Conservation (phyloP, 2,797 vertebrate species). For the Clamator glandarius region DNA sequence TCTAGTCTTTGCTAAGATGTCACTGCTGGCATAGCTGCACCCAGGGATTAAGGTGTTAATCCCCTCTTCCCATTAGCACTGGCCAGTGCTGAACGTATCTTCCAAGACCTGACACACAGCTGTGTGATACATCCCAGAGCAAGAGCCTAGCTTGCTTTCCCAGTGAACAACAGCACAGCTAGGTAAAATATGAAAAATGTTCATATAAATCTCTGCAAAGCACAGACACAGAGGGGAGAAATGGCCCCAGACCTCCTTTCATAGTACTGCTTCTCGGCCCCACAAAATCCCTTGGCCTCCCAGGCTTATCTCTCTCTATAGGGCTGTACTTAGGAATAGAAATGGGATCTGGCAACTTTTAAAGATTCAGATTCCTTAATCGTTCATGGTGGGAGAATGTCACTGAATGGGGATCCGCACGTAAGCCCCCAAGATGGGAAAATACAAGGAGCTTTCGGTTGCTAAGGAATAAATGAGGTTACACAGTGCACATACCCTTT, state of each 20-base stretch:
- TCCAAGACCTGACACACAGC: neutral
- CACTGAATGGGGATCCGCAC: constrained; percentile 40
- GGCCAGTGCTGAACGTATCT: neutral
- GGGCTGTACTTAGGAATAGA: constrained; percentile 55
- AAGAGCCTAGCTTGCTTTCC: neutral
- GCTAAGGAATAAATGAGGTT: constrained; percentile 71
- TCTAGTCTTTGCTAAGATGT: neutral
- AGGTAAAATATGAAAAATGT: neutral
- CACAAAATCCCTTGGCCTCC: constrained; percentile 39
- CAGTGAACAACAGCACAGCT: neutral
- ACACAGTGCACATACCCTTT: constrained; percentile 38
- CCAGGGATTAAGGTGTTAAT: neutral
- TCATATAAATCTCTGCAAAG: constrained; percentile 1
- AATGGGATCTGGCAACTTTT: constrained; percentile 66
- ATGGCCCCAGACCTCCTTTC: constrained; percentile 5
- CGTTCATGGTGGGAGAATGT: constrained; percentile 70
- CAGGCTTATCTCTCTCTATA: constrained; percentile 9
- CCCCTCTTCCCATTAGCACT: neutral
- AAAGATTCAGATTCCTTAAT: constrained; percentile 70
- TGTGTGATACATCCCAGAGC: neutral
- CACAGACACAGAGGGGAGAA: neutral
- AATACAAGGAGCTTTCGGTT: constrained; percentile 59
- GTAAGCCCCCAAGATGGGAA: constrained; percentile 70
- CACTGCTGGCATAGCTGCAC: neutral
- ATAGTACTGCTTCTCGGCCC: neutral